Evolutionary conservation across 2,888 invertebrate species (phyloP), one percentile per base, ranked within the genome.

Genomic region (Ypsolopha sequella): DNA sequence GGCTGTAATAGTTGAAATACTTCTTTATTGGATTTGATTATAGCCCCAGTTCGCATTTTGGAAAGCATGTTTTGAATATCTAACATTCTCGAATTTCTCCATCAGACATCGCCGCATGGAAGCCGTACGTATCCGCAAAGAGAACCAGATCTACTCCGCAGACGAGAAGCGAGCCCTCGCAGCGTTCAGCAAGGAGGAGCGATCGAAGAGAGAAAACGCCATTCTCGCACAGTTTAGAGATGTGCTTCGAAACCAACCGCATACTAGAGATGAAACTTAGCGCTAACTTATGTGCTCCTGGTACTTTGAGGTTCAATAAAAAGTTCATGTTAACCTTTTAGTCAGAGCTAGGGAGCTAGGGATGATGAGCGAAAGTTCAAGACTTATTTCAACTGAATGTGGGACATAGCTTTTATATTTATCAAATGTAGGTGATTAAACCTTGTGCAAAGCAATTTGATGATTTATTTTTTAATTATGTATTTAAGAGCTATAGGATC

Each of bases 91-190:
- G 34, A 14, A 34, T 13, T 7, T 36, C 24, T 50, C 39, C 35
- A 63, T 52, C 66, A 90, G 95, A 54, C 98, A 99, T 87, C 94
- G 98, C 3, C 92, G 98, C 60, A 99, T 99, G 99, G 99, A 99
- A 80, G 99, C 99, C 56, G 99, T 99, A 1, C 96, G 99, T 80
- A 93, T 99, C 60, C 92, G 99, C 64, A 99, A 99, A 72, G 99
- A 99, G 87, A 99, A 99, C 89, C 99, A 99, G 88, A 97, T 99
- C 71, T 98, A 99, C 88, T 97, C 97, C 6, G 99, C 99, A 0
- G 99, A 99, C 80, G 99, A 99, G 78, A 99, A 99, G 80, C 90
- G 99, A 52, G 98, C 99, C 6, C 88, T 99, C 55, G 97, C 97
- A 0, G 97, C 97, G 91, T 99, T 99, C 81, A 98, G 98, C 77